Base-by-base conservation (phyloP, 2,113 vertebrate species). In the Tachysurus vachellii region DNA sequence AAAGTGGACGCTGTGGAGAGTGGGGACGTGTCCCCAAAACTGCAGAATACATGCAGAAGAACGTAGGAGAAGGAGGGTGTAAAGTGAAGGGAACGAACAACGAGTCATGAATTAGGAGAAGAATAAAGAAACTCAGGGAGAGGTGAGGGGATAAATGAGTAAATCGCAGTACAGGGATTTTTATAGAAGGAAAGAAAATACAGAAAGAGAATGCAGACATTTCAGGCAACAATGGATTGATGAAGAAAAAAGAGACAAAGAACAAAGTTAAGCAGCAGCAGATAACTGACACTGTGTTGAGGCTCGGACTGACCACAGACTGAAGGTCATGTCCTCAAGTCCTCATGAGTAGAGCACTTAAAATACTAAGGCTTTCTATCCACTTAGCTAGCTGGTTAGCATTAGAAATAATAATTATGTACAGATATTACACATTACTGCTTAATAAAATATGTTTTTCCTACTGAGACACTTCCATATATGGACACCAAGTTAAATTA, bases 1-100 rank as follows among this genome's bases (percentile, higher is more conserved):
- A 99, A 95, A 93, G 98, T 99, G 95, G 98, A 99, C 89, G 98
- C 96, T 90, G 97, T 96, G 90, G 98, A 97, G 91, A 99, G 95
- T 92, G 98, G 95, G 93, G 98, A 97, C 90, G 98, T 94, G 90
- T 99, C 98, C 95, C 98, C 97, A 90, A 98, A 98, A 97, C 98
- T 99, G 93, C 91, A 88, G 85, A 83, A 88, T 21, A 80, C 76
- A 71, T 64, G 88, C 53, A 47, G 92, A 94, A 93, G 93, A 92
- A 92, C 93, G 92, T 94, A 94, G 92, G 92, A 94, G 93, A 94
- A 93, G 93, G 92, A 73, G 90, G 83, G 88, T 90, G 94, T 81
- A 23, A 42, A 42, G 56, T 36, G 21, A 81, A n/a, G 2, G 11
- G 26, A 76, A 13, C 11, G 76, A 3, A 2, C 4, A 59, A 59